Percentiles rank a stretch among this genome's conserved stretches.
Evolutionary conservation across 2,113 vertebrate species (phyloP).

Genomic region (Chionomys nivalis): DNA sequence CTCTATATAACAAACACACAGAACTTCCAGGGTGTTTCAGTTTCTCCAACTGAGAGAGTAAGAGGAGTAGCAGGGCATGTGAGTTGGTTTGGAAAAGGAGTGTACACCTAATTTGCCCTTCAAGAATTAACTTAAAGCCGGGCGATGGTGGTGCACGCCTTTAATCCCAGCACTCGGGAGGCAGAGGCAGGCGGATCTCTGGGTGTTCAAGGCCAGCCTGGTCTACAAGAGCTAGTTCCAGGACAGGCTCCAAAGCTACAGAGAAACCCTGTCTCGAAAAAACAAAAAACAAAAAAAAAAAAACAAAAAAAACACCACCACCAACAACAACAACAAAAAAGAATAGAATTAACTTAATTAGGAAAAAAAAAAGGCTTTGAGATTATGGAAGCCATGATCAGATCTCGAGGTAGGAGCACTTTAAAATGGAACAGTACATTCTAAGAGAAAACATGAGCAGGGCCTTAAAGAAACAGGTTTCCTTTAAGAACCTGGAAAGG

Average conservation of each 20-base stretch:
- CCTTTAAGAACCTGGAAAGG: neutral
- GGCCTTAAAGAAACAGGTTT: neutral
- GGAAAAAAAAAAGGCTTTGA: neutral
- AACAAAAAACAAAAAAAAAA: no score
- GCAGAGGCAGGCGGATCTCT: no score
- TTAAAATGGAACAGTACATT: neutral
- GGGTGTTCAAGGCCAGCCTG: no score
- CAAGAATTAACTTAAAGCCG: neutral
- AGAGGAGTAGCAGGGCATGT: neutral
- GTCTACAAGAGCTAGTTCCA: no score
- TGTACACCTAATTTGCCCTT: neutral
- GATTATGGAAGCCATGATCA: neutral
- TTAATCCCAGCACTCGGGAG: no score
- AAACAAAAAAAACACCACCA: no score
- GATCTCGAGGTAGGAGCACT: neutral
- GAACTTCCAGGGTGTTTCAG: neutral
- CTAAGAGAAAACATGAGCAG: neutral
- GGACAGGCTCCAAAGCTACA: no score
- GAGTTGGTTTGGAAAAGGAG: neutral
- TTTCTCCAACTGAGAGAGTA: neutral
- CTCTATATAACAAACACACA: neutral
- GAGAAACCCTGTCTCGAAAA: no score
- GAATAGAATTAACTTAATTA: neutral
- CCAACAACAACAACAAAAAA: no score
- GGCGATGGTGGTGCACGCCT: no score